Conservation (phyloP, 1,140 invertebrate genomes). For the Hycleus cichorii region DNA sequence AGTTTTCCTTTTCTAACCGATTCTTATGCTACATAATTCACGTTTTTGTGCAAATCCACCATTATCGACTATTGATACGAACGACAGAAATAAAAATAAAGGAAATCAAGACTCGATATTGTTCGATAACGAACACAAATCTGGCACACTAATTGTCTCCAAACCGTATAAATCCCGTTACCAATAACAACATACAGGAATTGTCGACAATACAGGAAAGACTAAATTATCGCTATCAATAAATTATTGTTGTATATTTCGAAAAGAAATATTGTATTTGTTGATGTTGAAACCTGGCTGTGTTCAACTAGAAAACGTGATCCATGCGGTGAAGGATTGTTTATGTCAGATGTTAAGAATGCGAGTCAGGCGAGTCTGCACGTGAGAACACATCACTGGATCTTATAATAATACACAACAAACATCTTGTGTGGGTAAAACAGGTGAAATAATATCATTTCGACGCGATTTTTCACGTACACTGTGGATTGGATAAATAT, state of each 20-base stretch:
- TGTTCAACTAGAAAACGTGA: constrained; percentile 19
- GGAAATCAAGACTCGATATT: neutral
- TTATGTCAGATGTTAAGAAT: constrained; percentile 25
- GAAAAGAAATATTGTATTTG: constrained; percentile 2
- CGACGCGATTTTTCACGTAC: neutral
- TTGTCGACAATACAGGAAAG: neutral
- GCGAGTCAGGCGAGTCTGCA: constrained; percentile 23
- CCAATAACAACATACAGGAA: neutral
- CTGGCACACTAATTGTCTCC: neutral
- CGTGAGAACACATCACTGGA: constrained; percentile 5
- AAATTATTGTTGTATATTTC: neutral
- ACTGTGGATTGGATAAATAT: too few relatives aligned
- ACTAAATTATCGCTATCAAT: neutral
- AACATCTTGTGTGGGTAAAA: neutral
- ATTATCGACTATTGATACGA: too few relatives aligned
- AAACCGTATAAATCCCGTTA: neutral
- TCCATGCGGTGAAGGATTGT: constrained; percentile 15
- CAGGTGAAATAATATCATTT: constrained; percentile 12
- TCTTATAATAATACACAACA: neutral
- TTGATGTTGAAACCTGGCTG: constrained; percentile 1
- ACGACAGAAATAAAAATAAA: too few relatives aligned
- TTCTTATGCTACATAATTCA: neutral
- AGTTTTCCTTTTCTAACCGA: neutral
- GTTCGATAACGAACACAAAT: neutral
- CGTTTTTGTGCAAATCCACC: neutral